Percentiles rank a stretch among this genome's conserved stretches.
phyloP scores from a whole-genome alignment of 2,113 vertebrate species.

The Chlorocebus sabaeus region DNA sequence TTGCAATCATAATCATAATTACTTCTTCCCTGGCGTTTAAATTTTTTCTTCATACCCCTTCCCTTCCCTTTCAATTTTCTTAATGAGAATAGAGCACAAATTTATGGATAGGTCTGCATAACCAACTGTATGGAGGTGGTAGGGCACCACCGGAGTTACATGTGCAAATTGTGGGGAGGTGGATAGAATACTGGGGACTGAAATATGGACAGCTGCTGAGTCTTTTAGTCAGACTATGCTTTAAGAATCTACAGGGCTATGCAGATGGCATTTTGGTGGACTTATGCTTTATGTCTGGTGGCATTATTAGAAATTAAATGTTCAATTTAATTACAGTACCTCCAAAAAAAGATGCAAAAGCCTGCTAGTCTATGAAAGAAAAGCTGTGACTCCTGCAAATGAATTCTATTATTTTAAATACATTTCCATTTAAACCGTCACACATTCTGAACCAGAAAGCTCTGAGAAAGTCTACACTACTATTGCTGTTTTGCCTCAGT shows the following conservation, averaged over 20 bases:
- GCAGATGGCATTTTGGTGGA: conserved; percentile 25
- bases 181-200: background rate
- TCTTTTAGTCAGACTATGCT: background rate
- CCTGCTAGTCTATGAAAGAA: conserved; percentile 27
- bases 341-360: conserved; percentile 20
- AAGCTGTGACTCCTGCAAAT: conserved; percentile 53
- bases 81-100: background rate
- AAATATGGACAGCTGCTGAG: background rate
- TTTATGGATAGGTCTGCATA: background rate
- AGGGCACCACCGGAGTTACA: background rate
- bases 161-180: background rate
- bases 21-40: background rate
- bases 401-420: conserved; percentile 66
- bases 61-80: background rate
- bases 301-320: conserved; percentile 50
- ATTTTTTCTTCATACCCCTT: background rate
- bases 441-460: conserved; percentile 37
- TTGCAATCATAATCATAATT: background rate
- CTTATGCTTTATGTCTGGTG: conserved; percentile 38
- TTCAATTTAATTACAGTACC: conserved; percentile 43
- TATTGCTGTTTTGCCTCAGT: conserved; percentile 41
- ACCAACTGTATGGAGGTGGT: background rate
- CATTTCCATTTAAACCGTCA: conserved; percentile 45
- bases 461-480: background rate
- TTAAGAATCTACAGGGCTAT: background rate